Base-by-base conservation (phyloP, 2,888 invertebrate genomes). In the Philopedon plagiatum region DNA sequence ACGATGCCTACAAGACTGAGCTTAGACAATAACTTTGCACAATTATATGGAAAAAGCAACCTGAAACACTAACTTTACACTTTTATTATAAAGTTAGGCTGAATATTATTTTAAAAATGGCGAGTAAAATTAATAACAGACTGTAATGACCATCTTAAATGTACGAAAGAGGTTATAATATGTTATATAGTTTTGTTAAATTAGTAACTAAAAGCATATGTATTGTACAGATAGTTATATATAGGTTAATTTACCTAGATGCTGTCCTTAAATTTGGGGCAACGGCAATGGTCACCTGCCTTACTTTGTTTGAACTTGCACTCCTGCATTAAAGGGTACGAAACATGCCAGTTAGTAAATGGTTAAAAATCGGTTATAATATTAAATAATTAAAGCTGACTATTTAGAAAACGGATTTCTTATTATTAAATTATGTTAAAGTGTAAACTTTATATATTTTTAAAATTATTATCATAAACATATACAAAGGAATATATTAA, bases 221-320 rank as follows among this genome's bases (percentile, higher is more conserved):
- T 26, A 39, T 39, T 39, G 15, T 71, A 72, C 74, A 76, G 72
- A 70, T 64, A 76, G 66, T 66, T 76, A 70, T 71, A 69, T 58
- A 72, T 65, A 67, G 64, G 77, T 80, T 79, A 79, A 78, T 77
- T 85, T 86, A 86, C 86, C 86, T 86, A 85, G 85, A 83, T 75
- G 85, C 83, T 65, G 86, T 85, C 84, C 86, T 80, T 78, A 86
- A 80, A 71, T 81, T 83, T 77, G 86, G 85, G 78, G 85, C 86
- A 76, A 84, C 84, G 83, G 83, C 83, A 78, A 84, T 84, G 75
- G 85, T 83, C 80, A 84, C 83, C 78, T 83, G 82, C 76, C 83
- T 81, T 75, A 84, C 82, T 82, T 85, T 85, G 82, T 78, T 82
- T 79, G 83, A 80, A 78, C 83, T 83, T 81, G 83, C 81, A 76